Evolutionary conservation across 2,888 invertebrate genomes (phyloP), one percentile per base, ranked within the genome.

Genomic region (Parnassius mnemosyne): DNA sequence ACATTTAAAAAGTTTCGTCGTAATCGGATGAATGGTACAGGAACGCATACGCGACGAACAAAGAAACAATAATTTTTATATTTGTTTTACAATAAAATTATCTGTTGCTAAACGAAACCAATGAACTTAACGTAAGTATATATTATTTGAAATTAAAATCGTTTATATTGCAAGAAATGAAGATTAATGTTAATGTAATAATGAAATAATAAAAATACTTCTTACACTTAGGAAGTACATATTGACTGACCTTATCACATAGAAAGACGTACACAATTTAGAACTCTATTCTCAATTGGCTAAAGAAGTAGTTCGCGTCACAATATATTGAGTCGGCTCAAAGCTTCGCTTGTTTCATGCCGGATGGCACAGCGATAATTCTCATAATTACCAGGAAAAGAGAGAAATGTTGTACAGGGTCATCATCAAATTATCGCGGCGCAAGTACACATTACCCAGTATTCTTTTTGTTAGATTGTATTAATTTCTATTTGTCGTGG

Each of bases 331-430:
- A 55, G 20, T 55, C 12, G 42, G 9, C 47, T n/a, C n/a, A 3
- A 49, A 49, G 12, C 13, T 49, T 43, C 16, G 41, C 16, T 12
- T 2, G 34, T 42, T 34, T 60, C 66, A 55, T 65, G 65, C 66
- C 66, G 70, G 69, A 70, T 69, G 69, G 65, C 50, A 61, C 60
- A 55, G 65, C 63, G 69, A 69, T 68, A 69, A 68, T 54, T 56
- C 62, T 56, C 66, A 59, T 66, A 68, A 67, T 70, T 70, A 70
- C 63, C 66, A 67, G 63, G 65, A 69, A 69, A 20, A 25, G 64
- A 61, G 63, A 66, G 66, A 63, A 66, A 66, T 65, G 49, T 49
- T 47, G 3, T 47, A 47, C 13, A 46, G 46, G 12, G 46, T 12
- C 46, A 46, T 12, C 46, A 46, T 11, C 12, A 46, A 46, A 46